A percentile compares a stretch with the other conserved stretches of the same genome.
phyloP scores from a whole-genome alignment of 30 jellyfish, hydroid and myxozoan species.

The Hydractinia symbiolongicarpus region DNA sequence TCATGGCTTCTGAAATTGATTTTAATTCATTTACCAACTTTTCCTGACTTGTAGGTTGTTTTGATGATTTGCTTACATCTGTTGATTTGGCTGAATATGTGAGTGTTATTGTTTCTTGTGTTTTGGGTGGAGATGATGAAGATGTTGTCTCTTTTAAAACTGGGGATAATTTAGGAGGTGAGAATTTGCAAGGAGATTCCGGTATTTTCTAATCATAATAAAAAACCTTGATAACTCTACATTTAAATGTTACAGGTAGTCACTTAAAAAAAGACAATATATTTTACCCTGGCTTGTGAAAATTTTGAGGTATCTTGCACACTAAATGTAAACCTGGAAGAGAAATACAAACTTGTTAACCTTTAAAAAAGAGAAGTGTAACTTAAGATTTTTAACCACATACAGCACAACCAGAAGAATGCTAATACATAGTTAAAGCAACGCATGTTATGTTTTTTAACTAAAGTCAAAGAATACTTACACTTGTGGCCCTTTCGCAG shows the following conservation, averaged over 20 bases:
- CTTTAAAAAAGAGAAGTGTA: no score
- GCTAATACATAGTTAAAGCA: no score
- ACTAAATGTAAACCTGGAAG: constrained; percentile 71
- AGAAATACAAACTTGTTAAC: neutral
- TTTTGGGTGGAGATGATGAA: constrained; percentile 28
- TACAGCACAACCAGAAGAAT: no score
- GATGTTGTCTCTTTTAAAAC: constrained; percentile 6
- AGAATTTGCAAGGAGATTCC: no score
- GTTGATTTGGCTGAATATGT: neutral
- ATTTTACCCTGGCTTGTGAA: neutral
- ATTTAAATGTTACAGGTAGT: no score
- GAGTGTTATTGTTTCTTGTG: neutral
- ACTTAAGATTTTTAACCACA: no score
- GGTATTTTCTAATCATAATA: no score
- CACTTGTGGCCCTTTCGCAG: constrained; percentile 39
- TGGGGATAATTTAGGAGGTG: no score
- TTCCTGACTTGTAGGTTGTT: neutral
- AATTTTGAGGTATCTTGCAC: constrained; percentile 56
- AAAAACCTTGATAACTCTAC: no score
- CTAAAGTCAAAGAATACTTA: neutral
- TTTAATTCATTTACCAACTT: constrained; percentile 9
- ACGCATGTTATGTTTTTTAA: no score
- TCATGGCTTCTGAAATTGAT: constrained; percentile 20
- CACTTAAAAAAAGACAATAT: neutral
- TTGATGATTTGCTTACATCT: neutral